Percentiles rank a stretch among this genome's conserved stretches.
Conservation (phyloP, 2,888 invertebrate genomes). For the Patella pellucida region DNA sequence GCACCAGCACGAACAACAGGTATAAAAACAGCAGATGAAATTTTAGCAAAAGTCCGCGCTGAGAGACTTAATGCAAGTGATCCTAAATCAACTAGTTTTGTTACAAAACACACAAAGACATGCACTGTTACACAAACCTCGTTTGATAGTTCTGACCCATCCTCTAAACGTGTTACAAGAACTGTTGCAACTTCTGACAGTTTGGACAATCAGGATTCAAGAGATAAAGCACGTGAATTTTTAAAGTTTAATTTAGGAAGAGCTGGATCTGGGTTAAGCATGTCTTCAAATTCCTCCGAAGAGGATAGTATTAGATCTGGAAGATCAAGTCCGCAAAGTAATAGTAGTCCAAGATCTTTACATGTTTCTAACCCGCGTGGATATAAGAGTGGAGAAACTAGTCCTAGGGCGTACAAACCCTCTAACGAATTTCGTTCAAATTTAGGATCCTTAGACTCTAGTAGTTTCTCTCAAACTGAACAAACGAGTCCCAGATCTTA, state of each 20-base stretch:
- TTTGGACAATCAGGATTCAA: background rate
- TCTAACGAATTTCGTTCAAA: background rate
- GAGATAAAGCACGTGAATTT: background rate
- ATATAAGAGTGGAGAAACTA: slow-evolving; percentile 4
- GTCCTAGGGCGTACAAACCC: background rate
- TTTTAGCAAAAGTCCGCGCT: background rate
- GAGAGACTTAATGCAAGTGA: background rate
- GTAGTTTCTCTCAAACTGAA: background rate
- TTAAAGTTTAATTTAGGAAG: background rate
- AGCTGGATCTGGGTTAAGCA: background rate
- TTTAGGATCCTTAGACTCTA: background rate
- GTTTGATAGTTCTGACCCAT: background rate
- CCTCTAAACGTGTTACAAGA: background rate
- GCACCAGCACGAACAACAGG: background rate
- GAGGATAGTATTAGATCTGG: background rate
- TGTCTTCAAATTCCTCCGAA: background rate
- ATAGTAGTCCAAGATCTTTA: background rate
- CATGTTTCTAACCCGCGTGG: background rate
- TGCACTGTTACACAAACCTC: background rate
- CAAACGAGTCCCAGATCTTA: background rate
- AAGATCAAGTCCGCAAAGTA: no score
- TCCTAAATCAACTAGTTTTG: background rate
- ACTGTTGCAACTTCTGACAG: background rate
- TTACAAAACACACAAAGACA: background rate
- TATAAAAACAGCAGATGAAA: slow-evolving; percentile 5